Evolutionary conservation across 2,888 invertebrate genomes (phyloP), one percentile per base, ranked within the genome.

Genomic region (Pardosa pseudoannulata): DNA sequence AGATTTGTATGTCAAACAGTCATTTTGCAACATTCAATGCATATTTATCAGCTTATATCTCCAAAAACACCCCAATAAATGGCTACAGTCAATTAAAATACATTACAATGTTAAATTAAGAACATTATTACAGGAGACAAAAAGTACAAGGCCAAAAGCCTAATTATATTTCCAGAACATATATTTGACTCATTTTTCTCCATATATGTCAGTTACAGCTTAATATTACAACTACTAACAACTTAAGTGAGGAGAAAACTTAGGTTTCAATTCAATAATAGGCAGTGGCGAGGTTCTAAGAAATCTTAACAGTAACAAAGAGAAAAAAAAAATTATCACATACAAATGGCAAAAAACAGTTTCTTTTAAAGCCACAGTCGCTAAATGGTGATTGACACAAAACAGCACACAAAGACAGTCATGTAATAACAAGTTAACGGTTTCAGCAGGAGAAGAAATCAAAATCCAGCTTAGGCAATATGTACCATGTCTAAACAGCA

Each of bases 401-500:
- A 56, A 23, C 23, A 56, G n/a, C 23, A 56, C 56, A 56, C 19
- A 56, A 56, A 23, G 56, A 56, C 23, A 56, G 56, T 23, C 46
- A 46, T 46, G 46, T 46, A 16, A 46, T 46, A 46, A 46, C 46
- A 46, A 13, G 46, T 46, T 6, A 16, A 16, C 16, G 46, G 46
- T 2, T 36, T 16, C 46, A 46, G 46, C 46, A 46, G 46, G 50
- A 27, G 46, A 80, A 73, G 50, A 73, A 76, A 67, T 36, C 36
- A 2, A 46, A 36, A 7, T n/a, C 36, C 50, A 46, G 71, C 85
- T 62, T 76, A 72, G 23, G 39, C 74, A 72, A 73, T 72, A 79
- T 85, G 79, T 67, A 67, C n/a, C 65, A 70, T 83, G 62, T 73
- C 74, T 70, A 79, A n/a, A 68, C 73, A 85, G 79, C 79, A 70